These are phyloP conservation scores for Troides helena DNA, from an alignment of 2,888 invertebrate genomes.

Conservation along the genomic window DNA sequence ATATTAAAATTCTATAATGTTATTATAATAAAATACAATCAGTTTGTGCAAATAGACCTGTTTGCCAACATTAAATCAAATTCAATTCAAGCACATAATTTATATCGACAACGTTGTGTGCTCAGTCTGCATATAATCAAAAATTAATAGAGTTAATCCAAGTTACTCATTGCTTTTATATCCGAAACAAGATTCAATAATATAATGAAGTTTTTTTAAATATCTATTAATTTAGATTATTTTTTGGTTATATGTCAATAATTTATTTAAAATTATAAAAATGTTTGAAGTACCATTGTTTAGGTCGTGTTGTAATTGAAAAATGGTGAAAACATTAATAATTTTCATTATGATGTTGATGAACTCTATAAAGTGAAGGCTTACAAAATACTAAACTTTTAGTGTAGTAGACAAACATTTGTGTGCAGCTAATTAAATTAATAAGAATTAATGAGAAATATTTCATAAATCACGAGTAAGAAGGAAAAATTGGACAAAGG, in stretches of 20 bases:
- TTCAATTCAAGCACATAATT: conserved; percentile 23
- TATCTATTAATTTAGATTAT: no score
- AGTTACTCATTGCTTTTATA: not conserved
- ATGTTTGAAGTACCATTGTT: no score
- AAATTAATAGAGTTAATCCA: not conserved
- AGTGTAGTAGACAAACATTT: not conserved
- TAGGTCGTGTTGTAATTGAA: no score
- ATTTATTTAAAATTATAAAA: no score
- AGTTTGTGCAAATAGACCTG: conserved; percentile 25
- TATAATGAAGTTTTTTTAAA: no score
- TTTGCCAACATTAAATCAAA: conserved; percentile 18
- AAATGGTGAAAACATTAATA: no score
- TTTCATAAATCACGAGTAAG: conserved; percentile 6
- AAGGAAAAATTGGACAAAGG: conserved; percentile 22
- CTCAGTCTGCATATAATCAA: not conserved
- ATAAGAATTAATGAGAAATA: not conserved
- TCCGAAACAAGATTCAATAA: no score
- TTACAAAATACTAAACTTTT: no score
- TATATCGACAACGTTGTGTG: conserved; percentile 1
- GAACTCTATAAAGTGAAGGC: no score
- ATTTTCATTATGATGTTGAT: no score
- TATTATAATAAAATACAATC: conserved; percentile 25
- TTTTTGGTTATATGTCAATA: no score
- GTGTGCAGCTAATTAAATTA: not conserved
- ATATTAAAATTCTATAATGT: not conserved